Evolutionary conservation across 2,797 vertebrate genomes (phyloP), one percentile per base, ranked within the genome.

Genomic region (Chrosomus eos): DNA sequence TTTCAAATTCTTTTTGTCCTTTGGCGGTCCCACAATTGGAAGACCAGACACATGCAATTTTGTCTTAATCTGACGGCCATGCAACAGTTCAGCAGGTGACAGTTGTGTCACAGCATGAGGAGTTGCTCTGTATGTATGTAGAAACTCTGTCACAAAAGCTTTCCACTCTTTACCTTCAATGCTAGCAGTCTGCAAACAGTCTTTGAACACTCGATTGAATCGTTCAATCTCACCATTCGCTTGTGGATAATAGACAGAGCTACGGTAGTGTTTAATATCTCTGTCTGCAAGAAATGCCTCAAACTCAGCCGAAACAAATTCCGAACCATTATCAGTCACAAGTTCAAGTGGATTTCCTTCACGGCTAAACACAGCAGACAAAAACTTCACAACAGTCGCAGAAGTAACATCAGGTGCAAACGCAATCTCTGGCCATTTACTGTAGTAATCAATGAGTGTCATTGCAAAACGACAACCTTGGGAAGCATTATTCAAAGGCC

Each of bases 371-470:
- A 45, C 43, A 55, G 82, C 40, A 18, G 82, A 51, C 21, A 84
- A 6, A 21, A 84, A 84, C 11, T 68, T 14, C 13, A 40, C 28
- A 36, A 77, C 73, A 36, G 73, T 26, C 0, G 9, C 14, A 26
- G 82, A 58, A 36, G 74, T 78, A 19, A 84, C 6, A 0, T 40
- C 45, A 19, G 33, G 23, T 10, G 21, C 1, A 9, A 84, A 84
- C 0, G n/a, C 40, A 28, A 84, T 26, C 43, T 78, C 74, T 11
- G 64, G 64, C 36, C 48, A 84, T 38, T 33, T 19, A n/a, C 82
- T 78, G 33, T 58, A 84, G 4, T 58, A 84, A 28, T 84, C 74
- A 28, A 78, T 70, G 33, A 84, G 82, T 48, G 64, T 78, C 4
- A 78, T 2, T 3, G 64, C 36, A 60, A 40, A 71, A 18, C 19